Conservation (phyloP, 2,888 invertebrate genomes). For the Erebia aethiops region DNA sequence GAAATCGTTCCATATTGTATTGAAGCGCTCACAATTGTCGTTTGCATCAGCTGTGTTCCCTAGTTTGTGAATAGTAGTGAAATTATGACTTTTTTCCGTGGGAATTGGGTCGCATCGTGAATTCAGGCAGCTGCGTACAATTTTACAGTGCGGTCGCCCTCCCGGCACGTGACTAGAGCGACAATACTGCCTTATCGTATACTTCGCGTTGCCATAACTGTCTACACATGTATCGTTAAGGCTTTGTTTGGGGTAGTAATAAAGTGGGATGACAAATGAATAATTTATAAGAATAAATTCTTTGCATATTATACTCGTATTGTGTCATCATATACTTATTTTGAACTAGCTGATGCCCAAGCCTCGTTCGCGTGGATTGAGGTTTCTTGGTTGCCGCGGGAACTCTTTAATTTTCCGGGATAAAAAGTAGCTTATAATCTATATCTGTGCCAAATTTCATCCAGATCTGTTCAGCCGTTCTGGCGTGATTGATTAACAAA, state of each 20-base stretch:
- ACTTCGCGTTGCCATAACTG: conserved; percentile 52
- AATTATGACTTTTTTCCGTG: conserved; percentile 51
- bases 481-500: too few relatives aligned
- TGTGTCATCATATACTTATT: too few relatives aligned
- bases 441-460: too few relatives aligned
- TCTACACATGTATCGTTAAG: conserved; percentile 46
- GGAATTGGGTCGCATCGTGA: conserved; percentile 56
- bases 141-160: conserved; percentile 63
- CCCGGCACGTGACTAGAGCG: conserved; percentile 60
- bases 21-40: conserved; percentile 21
- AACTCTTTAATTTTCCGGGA: too few relatives aligned
- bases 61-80: conserved; percentile 38
- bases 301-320: background rate
- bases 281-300: conserved; percentile 14
- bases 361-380: too few relatives aligned
- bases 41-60: conserved; percentile 37
- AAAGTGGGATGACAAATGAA: conserved; percentile 18
- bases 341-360: too few relatives aligned
- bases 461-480: too few relatives aligned
- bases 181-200: conserved; percentile 54
- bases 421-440: too few relatives aligned
- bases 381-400: too few relatives aligned
- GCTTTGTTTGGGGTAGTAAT: conserved; percentile 24
- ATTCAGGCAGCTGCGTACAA: conserved; percentile 65
- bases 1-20: conserved; percentile 17